Base-by-base conservation (phyloP, 2,888 invertebrate species). In the Tetrapedia diversipes region DNA sequence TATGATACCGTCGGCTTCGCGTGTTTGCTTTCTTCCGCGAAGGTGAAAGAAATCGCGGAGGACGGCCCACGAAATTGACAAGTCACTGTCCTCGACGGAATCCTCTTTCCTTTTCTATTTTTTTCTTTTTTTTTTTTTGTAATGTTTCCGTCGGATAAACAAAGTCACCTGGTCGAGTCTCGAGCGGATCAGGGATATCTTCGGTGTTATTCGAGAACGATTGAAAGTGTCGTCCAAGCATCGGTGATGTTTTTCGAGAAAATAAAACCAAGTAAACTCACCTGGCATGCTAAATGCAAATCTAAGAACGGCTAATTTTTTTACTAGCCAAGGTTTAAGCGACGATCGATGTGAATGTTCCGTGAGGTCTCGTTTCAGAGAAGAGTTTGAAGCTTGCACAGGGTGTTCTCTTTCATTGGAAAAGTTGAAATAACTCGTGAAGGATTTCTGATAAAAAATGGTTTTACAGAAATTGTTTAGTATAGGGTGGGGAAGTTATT, bases 11-110 rank as follows among this genome's bases (percentile, higher is more conserved):
- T n/a, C 68, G 75, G 61, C 57, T 32, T 71, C 73, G 53, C 73
- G 77, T 84, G 83, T 84, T 84, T 84, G 75, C 82, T 74, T 84
- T 83, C 76, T 76, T n/a, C n/a, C n/a, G 79, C 67, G 69, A 65
- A 47, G 77, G 64, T n/a, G 29, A 79, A 68, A 66, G 57, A 74
- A 75, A 78, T 80, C 79, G 71, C 77, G 57, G 39, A 24, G 59
- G 54, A 29, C 68, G 37, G 53, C 51, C n/a, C 43, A 51, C 57
- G 59, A 80, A 84, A 76, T 81, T 41, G 82, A 71, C 79, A 54
- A 79, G 76, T 82, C 84, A 79, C 61, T 61, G 76, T 65, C 59
- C 49, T 27, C 51, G 37, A 41, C 29, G 11, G 1, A 24, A 37
- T 24, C 37, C 51, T 14, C 37, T n/a, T n/a, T n/a, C n/a, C n/a